Evolutionary conservation across 2,888 invertebrate species (phyloP).

Genomic region (Psylliodes chrysocephalus): DNA sequence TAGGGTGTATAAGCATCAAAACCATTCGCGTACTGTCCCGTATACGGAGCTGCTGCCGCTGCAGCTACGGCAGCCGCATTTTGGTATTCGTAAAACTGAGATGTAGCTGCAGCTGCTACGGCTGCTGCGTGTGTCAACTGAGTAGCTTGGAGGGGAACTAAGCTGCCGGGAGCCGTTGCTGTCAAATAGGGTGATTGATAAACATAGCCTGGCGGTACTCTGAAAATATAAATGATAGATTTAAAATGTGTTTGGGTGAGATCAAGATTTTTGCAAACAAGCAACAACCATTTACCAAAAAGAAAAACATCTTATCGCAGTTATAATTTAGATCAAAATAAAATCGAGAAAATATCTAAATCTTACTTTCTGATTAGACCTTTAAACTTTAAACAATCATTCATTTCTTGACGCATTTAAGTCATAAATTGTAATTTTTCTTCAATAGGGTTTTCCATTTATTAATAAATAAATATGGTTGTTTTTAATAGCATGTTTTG

Average conservation of each 20-base stretch:
- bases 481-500: too few relatives aligned
- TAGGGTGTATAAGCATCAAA: constrained; percentile 77
- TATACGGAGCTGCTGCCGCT: constrained; percentile 71
- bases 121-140: constrained; percentile 80
- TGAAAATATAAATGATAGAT: constrained; percentile 58
- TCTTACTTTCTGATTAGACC: not conserved
- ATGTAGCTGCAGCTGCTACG: constrained; percentile 81
- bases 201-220: constrained; percentile 81
- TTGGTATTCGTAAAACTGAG: constrained; percentile 84
- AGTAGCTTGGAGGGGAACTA: constrained; percentile 74
- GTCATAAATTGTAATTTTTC: too few relatives aligned
- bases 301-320: constrained; percentile 52
- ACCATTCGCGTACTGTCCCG: constrained; percentile 79
- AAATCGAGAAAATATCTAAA: not conserved
- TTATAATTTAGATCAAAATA: constrained; percentile 8
- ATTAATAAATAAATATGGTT: too few relatives aligned
- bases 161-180: constrained; percentile 72
- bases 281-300: constrained; percentile 60
- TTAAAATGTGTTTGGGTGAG: constrained; percentile 4
- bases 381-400: too few relatives aligned
- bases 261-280: constrained; percentile 55
- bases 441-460: too few relatives aligned
- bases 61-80: constrained; percentile 77
- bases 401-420: too few relatives aligned
- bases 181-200: constrained; percentile 79